Conservation (phyloP, 2,797 vertebrate species). For the Rhinichthys osculus region DNA sequence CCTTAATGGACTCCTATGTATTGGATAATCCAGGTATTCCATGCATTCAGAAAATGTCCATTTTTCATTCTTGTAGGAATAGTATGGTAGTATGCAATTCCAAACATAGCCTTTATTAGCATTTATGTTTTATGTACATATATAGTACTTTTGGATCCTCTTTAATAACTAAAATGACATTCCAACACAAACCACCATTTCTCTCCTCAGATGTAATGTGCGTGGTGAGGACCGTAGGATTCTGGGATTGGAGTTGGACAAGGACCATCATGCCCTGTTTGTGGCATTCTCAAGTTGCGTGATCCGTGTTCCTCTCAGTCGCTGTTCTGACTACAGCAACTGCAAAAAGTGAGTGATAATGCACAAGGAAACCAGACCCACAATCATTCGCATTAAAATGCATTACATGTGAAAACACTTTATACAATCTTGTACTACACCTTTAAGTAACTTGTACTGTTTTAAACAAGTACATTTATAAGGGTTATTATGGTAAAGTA, state of each 20-base stretch:
- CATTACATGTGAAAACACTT: neutral
- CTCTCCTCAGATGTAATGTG: slow-evolving; percentile 79
- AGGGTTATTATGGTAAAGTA: neutral
- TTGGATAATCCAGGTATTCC: neutral
- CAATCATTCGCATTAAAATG: neutral
- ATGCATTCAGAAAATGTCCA: neutral
- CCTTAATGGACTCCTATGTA: too few relatives aligned
- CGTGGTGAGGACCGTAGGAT: slow-evolving; percentile 82
- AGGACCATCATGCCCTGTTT: slow-evolving; percentile 85
- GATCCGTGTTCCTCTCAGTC: slow-evolving; percentile 86
- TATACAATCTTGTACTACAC: neutral
- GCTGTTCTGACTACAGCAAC: slow-evolving; percentile 79
- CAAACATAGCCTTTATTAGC: neutral
- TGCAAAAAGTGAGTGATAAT: slow-evolving; percentile 84
- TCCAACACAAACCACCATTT: neutral
- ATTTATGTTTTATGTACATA: neutral
- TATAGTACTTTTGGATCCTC: neutral
- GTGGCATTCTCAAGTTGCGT: slow-evolving; percentile 90
- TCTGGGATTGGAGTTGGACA: slow-evolving; percentile 87
- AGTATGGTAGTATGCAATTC: neutral
- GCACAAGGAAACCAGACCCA: neutral
- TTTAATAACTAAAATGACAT: neutral
- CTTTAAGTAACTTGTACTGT: neutral
- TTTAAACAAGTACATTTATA: slow-evolving; percentile 6
- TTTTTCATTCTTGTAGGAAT: neutral